Evolutionary conservation across 2,888 invertebrate species (phyloP).

Genomic region (Caenorhabditis uteleia): DNA sequence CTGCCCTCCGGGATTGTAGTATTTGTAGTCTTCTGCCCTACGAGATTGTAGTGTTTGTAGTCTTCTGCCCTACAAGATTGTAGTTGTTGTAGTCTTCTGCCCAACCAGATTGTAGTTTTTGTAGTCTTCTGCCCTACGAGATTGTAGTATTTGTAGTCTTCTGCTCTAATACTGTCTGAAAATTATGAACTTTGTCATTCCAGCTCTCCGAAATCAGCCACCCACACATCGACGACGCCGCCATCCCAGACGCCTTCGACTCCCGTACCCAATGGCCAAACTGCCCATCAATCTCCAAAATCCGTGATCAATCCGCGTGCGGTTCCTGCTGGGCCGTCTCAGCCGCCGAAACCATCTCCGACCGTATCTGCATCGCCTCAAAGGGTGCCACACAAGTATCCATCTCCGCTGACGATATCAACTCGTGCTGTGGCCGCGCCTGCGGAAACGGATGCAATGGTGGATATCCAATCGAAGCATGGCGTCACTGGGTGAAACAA

Average conservation of each 20-base stretch:
- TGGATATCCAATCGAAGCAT: slow-evolving; percentile 83
- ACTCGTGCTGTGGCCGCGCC: slow-evolving; percentile 70
- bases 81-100: too few species aligned
- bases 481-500: slow-evolving; percentile 83
- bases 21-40: too few species aligned
- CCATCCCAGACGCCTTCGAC: slow-evolving; percentile 52
- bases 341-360: slow-evolving; percentile 72
- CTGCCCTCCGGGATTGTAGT: too few species aligned
- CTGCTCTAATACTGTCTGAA: background rate
- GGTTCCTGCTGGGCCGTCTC: slow-evolving; percentile 81
- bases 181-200: slow-evolving; percentile 6
- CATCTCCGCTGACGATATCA: slow-evolving; percentile 72
- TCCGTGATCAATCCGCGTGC: slow-evolving; percentile 56
- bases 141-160: too few species aligned
- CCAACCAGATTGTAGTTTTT: too few species aligned
- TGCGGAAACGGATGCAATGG: slow-evolving; percentile 78
- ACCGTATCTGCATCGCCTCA: slow-evolving; percentile 72
- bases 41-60: too few species aligned
- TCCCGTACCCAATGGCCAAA: slow-evolving; percentile 49
- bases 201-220: slow-evolving; percentile 36
- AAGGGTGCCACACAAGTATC: slow-evolving; percentile 67
- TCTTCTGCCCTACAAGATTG: too few species aligned
- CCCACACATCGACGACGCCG: slow-evolving; percentile 36
- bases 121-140: too few species aligned
- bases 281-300: slow-evolving; percentile 72